phyloP scores from a whole-genome alignment of 2,888 invertebrate species.

The Cantharis rufa region DNA sequence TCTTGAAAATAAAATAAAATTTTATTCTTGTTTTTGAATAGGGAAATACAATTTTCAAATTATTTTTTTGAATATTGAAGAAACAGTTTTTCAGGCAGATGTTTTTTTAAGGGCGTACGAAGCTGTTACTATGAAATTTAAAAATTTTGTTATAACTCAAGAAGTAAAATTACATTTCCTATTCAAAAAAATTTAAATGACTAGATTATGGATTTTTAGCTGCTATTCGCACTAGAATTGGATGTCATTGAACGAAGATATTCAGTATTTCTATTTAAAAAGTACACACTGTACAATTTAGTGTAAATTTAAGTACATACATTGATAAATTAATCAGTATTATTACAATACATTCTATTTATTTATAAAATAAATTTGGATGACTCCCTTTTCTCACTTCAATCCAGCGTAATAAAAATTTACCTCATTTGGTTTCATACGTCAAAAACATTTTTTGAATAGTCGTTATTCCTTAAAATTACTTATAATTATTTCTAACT shows the following conservation, averaged over 20 bases:
- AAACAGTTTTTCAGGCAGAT: too few relatives aligned
- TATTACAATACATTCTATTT: not conserved
- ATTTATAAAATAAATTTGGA: not conserved
- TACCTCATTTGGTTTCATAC: not conserved
- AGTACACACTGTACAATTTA: not conserved
- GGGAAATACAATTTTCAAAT: too few relatives aligned
- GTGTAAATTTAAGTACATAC: not conserved
- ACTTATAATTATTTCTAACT: constrained; percentile 58
- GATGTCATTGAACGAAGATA: not conserved
- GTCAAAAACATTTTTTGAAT: not conserved
- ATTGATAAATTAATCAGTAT: not conserved
- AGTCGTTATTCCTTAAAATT: constrained; percentile 25
- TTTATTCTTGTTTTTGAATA: too few relatives aligned
- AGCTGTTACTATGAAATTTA: too few relatives aligned
- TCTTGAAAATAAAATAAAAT: too few relatives aligned
- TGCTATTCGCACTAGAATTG: too few relatives aligned
- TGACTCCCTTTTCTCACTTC: not conserved
- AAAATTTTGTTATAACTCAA: too few relatives aligned
- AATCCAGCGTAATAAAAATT: not conserved
- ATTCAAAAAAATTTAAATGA: too few relatives aligned
- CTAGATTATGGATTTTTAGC: too few relatives aligned
- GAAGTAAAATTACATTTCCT: too few relatives aligned
- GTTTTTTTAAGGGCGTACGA: too few relatives aligned
- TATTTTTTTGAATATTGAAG: too few relatives aligned
- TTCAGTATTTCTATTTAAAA: not conserved